Conservation (phyloP, 2,113 vertebrate species). For the Pomatostomus ruficeps region DNA sequence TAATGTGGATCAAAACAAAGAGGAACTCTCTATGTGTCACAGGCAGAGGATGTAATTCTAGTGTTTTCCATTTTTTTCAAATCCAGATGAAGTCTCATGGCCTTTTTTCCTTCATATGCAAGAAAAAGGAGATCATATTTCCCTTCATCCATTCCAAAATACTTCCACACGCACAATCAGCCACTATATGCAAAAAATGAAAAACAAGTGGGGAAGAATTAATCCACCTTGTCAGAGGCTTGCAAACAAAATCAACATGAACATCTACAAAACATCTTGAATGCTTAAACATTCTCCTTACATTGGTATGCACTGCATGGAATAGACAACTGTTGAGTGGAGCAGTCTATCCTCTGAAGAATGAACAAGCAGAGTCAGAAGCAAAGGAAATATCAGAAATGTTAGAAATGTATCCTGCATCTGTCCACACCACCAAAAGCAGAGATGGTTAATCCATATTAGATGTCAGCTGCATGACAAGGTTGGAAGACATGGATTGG, state of each 20-base stretch:
- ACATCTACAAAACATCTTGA: neutral
- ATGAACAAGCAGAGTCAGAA: neutral
- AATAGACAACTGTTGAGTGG: neutral
- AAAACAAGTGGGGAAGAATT: neutral
- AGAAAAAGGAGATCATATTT: neutral
- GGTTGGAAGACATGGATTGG: neutral
- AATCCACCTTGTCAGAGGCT: neutral
- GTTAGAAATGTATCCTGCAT: neutral
- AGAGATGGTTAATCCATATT: neutral
- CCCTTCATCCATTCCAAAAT: neutral
- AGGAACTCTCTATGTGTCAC: neutral
- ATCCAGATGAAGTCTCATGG: neutral
- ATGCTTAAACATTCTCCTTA: neutral
- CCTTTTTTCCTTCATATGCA: neutral
- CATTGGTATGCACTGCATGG: neutral
- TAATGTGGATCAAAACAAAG: neutral
- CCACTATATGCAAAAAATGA: neutral
- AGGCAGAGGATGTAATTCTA: neutral
- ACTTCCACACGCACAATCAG: neutral
- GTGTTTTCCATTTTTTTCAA: neutral
- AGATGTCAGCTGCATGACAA: neutral
- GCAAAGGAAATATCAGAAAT: constrained; percentile 24
- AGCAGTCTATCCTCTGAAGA: constrained; percentile 6
- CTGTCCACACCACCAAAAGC: neutral
- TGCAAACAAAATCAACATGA: neutral